Evolutionary conservation across 1,140 invertebrate genomes (phyloP).

Genomic region (Diabrotica undecimpunctata): DNA sequence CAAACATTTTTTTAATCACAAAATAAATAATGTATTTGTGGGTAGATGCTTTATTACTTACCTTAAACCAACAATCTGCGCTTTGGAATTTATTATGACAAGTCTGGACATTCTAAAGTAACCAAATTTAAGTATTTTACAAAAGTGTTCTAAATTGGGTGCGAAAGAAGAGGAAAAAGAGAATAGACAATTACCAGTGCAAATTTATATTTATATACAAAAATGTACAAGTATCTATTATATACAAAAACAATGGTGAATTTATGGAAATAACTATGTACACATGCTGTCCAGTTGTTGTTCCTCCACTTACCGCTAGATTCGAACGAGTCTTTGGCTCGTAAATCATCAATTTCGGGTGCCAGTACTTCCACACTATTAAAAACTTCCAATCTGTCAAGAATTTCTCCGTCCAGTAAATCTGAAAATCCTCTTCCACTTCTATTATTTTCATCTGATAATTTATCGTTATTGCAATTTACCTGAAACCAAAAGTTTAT

Average conservation of each 20-base stretch:
- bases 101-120: too few species aligned
- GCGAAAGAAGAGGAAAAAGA: slow-evolving; percentile 6
- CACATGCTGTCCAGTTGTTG: not conserved
- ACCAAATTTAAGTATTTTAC: too few species aligned
- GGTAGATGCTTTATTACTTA: too few species aligned
- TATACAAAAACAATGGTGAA: not conserved
- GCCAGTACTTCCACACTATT: slow-evolving; percentile 75
- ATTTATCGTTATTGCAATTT: too few species aligned
- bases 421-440: slow-evolving; percentile 45
- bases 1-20: too few species aligned
- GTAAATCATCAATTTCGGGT: slow-evolving; percentile 60
- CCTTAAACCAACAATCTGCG: too few species aligned
- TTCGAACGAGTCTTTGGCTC: not conserved
- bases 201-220: slow-evolving; percentile 15
- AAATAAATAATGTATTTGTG: too few species aligned
- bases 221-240: not conserved
- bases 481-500: too few species aligned
- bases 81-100: too few species aligned
- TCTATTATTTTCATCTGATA: slow-evolving; percentile 20
- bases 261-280: slow-evolving; percentile 1
- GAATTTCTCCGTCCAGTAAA: slow-evolving; percentile 55
- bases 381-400: slow-evolving; percentile 69
- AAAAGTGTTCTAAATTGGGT: not conserved
- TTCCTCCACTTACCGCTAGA: slow-evolving; percentile 18
- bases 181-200: slow-evolving; percentile 4